Conservation (phyloP, 2,797 vertebrate species). For the Paedocypris micromegethes region DNA sequence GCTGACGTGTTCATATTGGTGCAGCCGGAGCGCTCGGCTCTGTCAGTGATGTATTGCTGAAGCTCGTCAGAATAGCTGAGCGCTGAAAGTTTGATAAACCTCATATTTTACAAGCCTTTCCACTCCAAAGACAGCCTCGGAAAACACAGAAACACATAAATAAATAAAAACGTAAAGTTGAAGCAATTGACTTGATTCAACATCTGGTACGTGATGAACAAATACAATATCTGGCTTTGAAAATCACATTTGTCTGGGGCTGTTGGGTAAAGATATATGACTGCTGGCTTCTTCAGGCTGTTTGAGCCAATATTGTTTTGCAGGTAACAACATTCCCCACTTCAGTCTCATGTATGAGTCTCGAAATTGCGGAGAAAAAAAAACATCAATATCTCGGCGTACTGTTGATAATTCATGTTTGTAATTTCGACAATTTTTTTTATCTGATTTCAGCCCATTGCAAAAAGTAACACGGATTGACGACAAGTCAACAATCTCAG, state of each 20-base stretch:
- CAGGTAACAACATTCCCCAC: slow-evolving; percentile 68
- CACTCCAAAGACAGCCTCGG: slow-evolving; percentile 51
- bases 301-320: slow-evolving; percentile 73
- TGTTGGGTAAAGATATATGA: slow-evolving; percentile 72
- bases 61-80: slow-evolving; percentile 61
- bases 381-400: slow-evolving; percentile 57
- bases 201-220: slow-evolving; percentile 81
- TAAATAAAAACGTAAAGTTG: slow-evolving; percentile 57
- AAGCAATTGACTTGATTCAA: slow-evolving; percentile 67
- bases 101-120: slow-evolving; percentile 57
- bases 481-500: slow-evolving; percentile 43
- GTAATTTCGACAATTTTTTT: slow-evolving; percentile 60
- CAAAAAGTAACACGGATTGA: slow-evolving; percentile 53
- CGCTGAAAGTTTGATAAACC: slow-evolving; percentile 60
- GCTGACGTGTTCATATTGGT: slow-evolving; percentile 31
- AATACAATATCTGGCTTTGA: slow-evolving; percentile 70
- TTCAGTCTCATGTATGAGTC: slow-evolving; percentile 59
- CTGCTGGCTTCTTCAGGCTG: slow-evolving; percentile 64
- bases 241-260: slow-evolving; percentile 70
- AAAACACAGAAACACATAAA: slow-evolving; percentile 50
- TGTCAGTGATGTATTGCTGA: slow-evolving; percentile 58
- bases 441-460: slow-evolving; percentile 59
- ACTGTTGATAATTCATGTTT: slow-evolving; percentile 63
- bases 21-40: slow-evolving; percentile 47
- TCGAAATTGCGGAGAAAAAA: slow-evolving; percentile 61